Base-by-base conservation (phyloP, 2,797 vertebrate genomes). In the Chloroceryle amazona region DNA sequence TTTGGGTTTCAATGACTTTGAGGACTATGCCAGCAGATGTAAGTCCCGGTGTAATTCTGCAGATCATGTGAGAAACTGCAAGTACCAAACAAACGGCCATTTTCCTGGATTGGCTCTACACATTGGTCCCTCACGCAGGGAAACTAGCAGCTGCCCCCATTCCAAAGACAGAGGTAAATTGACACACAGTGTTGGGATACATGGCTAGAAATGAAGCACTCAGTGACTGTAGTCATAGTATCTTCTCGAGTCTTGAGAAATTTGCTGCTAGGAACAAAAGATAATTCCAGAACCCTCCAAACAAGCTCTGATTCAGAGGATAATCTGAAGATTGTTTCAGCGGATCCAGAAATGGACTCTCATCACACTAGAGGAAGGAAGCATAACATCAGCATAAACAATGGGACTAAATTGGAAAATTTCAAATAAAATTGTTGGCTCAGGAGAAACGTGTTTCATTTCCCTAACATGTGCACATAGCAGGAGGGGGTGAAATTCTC, bases 141-240 rank as follows among this genome's bases (percentile, higher is more conserved):
- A 82, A 82, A 46, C 21, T 17, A 54, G 72, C 15, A 52, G 20
- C 18, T 86, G 44, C 10, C 16, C 46, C 22, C 57, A 17, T n/a
- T 55, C 61, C 61, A 54, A 58, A 62, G 25, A 28, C 0, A 2
- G 18, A 44, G 35, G 44, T 39, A 78, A 60, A 68, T 47, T 49
- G 42, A 63, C 21, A 49, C 49, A 51, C 0, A 0, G 3, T 21
- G 13, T 4, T 49, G 13, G 10, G 35, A 76, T 5, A 22, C 9
- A 29, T 4, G 26, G 60, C 37, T 62, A 67, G n/a, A 66, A 52
- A 76, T 5, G 18, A 51, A 71, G 29, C 55, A 54, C 22, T 51
- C 35, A 11, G 49, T 21, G 60, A 37, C 19, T 55, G 18, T 2
- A 76, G n/a, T 66, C 29, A 35, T 1, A n/a, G 41, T 7, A 41